These are phyloP conservation scores for Plectus sambesii DNA, from an alignment of 1,140 invertebrate genomes.

Conservation along the genomic window DNA sequence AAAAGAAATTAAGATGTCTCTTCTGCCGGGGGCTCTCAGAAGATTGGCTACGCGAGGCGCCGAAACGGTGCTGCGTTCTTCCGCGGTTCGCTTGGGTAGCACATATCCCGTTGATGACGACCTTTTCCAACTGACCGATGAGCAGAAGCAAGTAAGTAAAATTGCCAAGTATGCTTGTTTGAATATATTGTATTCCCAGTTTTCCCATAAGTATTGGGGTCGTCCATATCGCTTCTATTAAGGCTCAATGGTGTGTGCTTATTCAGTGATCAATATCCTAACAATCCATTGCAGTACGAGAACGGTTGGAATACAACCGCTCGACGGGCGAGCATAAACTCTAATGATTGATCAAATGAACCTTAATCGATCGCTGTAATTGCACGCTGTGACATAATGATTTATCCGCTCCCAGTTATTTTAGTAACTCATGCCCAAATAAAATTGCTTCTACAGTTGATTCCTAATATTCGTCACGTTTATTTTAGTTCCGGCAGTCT, in stretches of 20 bases:
- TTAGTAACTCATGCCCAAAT: constrained; percentile 3
- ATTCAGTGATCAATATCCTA: too few relatives aligned
- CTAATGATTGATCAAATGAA: neutral
- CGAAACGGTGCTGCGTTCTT: too few relatives aligned
- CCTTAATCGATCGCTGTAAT: neutral
- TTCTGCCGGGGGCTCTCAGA: too few relatives aligned
- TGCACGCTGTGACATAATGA: constrained; percentile 12
- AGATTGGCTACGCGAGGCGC: too few relatives aligned
- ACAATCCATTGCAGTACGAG: neutral
- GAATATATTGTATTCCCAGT: too few relatives aligned
- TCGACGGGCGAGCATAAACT: constrained; percentile 8
- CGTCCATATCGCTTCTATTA: too few relatives aligned
- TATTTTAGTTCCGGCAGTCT: constrained; percentile 64
- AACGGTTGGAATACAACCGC: neutral
- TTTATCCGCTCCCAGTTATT: too few relatives aligned
- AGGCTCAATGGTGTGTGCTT: too few relatives aligned
- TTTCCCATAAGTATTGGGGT: too few relatives aligned
- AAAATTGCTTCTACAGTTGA: constrained; percentile 5
- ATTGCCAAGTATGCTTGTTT: constrained; percentile 12
- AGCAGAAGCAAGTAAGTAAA: constrained; percentile 65
- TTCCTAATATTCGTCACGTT: constrained; percentile 10
- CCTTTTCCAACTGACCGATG: constrained; percentile 67
- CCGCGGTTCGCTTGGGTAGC: too few relatives aligned
- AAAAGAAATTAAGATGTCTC: too few relatives aligned
- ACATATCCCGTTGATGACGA: constrained; percentile 66